Conservation (phyloP, 2,113 vertebrate species). For the Poicephalus meyeri region DNA sequence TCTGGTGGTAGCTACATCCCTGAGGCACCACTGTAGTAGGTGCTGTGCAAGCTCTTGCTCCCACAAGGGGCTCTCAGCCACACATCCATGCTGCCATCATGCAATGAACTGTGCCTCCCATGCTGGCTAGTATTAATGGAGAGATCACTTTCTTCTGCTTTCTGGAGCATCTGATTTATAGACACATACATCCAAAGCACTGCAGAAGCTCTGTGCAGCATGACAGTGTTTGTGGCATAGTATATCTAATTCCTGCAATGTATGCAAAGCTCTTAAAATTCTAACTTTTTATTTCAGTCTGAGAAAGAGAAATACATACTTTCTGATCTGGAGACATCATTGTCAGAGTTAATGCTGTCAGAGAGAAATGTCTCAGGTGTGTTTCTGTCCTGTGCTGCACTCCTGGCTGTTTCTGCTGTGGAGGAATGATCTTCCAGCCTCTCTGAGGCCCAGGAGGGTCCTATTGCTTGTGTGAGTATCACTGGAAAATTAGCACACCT, state of each 20-base stretch:
- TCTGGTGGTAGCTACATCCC: not conserved
- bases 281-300: conserved; percentile 18
- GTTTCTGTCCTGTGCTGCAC: not conserved
- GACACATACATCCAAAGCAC: not conserved
- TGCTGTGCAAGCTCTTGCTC: not conserved
- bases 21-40: not conserved
- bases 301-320: not conserved
- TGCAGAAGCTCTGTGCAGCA: not conserved
- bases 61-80: not conserved
- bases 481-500: not conserved
- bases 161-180: not conserved
- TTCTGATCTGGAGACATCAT: not conserved
- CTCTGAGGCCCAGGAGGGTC: not conserved
- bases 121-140: not conserved
- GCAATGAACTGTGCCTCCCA: not conserved
- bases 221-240: not conserved
- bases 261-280: conserved; percentile 33
- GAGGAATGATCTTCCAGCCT: not conserved
- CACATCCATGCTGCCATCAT: fast-evolving
- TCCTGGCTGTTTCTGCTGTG: not conserved
- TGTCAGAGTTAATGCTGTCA: not conserved
- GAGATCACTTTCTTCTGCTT: not conserved
- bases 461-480: not conserved
- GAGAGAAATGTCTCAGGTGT: not conserved
- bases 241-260: not conserved